Percentiles rank a stretch among this genome's conserved stretches.
These are phyloP conservation scores for Calephelis nemesis DNA, from an alignment of 1,140 invertebrate species.

Conservation along the genomic window DNA sequence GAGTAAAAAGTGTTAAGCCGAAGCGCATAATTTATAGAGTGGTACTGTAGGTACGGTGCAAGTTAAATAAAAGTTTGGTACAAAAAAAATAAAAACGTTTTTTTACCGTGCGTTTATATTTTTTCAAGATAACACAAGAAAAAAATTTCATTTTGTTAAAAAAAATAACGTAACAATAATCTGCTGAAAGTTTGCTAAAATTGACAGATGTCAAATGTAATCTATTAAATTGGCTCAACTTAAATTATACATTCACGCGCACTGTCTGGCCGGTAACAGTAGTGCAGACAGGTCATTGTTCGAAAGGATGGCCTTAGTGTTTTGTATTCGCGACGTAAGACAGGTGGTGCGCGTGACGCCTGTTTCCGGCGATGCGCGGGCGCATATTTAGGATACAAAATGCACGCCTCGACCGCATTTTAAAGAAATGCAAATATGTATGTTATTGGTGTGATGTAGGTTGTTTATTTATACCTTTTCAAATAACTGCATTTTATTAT, in stretches of 20 bases:
- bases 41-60: no score
- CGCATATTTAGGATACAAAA: slow-evolving; percentile 50
- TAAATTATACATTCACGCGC: slow-evolving; percentile 24
- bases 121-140: no score
- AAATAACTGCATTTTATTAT: not conserved
- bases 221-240: not conserved
- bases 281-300: slow-evolving; percentile 55
- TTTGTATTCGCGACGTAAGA: slow-evolving; percentile 55
- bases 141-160: no score
- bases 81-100: no score
- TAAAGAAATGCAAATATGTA: slow-evolving; percentile 20
- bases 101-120: no score
- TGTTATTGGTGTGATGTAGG: slow-evolving; percentile 7
- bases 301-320: slow-evolving; percentile 27
- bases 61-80: no score
- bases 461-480: no score
- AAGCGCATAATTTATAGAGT: no score
- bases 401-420: slow-evolving; percentile 38
- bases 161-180: no score
- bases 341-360: slow-evolving; percentile 57
- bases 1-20: no score
- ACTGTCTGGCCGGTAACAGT: slow-evolving; percentile 33
- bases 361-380: slow-evolving; percentile 50
- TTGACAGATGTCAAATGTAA: no score
- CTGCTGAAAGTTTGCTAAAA: no score